These are phyloP conservation scores for Heterodera schachtii DNA, from an alignment of 1,140 invertebrate species.

Conservation along the genomic window DNA sequence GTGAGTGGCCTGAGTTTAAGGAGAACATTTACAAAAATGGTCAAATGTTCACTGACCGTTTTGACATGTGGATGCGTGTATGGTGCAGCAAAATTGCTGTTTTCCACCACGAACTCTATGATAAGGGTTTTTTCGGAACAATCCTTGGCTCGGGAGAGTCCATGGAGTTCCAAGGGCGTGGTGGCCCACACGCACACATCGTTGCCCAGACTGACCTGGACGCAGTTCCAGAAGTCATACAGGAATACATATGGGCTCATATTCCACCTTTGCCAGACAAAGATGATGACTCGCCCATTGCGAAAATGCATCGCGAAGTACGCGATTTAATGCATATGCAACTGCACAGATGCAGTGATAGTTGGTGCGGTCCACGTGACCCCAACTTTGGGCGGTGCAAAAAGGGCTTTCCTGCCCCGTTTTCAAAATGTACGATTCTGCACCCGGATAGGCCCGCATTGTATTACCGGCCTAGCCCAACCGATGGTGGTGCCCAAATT, in stretches of 20 bases:
- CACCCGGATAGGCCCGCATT: neutral
- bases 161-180: slow-evolving; percentile 20
- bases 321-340: slow-evolving; percentile 4
- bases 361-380: neutral
- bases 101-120: neutral
- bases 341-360: slow-evolving; percentile 14
- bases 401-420: slow-evolving; percentile 17
- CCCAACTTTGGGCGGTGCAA: slow-evolving; percentile 9
- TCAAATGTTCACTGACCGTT: neutral
- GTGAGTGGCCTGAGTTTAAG: too few species aligned
- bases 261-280: slow-evolving; percentile 6
- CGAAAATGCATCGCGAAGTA: slow-evolving; percentile 5
- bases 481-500: neutral
- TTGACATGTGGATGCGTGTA: neutral
- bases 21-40: too few species aligned
- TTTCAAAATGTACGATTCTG: neutral
- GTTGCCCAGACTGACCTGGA: slow-evolving; percentile 7
- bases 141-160: slow-evolving; percentile 14
- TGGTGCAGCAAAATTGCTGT: neutral
- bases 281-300: neutral
- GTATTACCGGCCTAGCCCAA: neutral
- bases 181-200: slow-evolving; percentile 5
- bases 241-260: slow-evolving; percentile 22
- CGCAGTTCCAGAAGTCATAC: neutral
- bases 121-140: neutral